These are phyloP conservation scores for Atherix ibis DNA, from an alignment of 2,888 invertebrate genomes.

Conservation along the genomic window DNA sequence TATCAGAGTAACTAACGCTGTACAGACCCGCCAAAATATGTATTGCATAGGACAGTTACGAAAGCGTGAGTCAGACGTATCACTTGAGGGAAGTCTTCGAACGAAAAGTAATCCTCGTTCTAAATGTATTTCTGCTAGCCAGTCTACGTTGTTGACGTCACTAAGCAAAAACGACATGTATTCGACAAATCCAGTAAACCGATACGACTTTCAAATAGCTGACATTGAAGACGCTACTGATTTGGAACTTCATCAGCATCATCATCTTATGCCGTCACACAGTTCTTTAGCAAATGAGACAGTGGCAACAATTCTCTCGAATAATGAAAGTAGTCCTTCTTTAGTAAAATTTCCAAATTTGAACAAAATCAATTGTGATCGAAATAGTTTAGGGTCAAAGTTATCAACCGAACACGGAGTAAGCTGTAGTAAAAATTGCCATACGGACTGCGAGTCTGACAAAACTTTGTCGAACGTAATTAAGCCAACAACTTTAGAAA, in stretches of 20 bases:
- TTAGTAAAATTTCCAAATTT: not conserved
- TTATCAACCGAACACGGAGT: not conserved
- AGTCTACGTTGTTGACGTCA: constrained; percentile 22
- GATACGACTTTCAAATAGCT: constrained; percentile 9
- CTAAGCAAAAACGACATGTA: constrained; percentile 23
- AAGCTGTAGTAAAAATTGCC: not conserved
- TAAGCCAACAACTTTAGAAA: constrained; percentile 7
- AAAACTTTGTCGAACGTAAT: not conserved
- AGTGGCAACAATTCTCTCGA: not conserved
- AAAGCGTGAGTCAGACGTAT: constrained; percentile 27
- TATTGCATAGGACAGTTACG: constrained; percentile 25
- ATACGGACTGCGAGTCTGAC: no score
- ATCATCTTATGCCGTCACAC: not conserved
- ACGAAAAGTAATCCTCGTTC: constrained; percentile 19
- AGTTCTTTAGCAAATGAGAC: not conserved
- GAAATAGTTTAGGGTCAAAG: not conserved
- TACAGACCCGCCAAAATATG: constrained; percentile 27
- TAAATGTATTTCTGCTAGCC: constrained; percentile 23
- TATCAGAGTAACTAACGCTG: constrained; percentile 26
- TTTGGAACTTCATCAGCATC: constrained; percentile 1
- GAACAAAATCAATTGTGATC: not conserved
- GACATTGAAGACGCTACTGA: constrained; percentile 1
- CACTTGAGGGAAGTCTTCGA: constrained; percentile 23
- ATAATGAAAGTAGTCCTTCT: not conserved
- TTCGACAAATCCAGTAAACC: constrained; percentile 14